Base-by-base conservation (phyloP, 1,140 invertebrate species). In the Drosophila tristis region DNA sequence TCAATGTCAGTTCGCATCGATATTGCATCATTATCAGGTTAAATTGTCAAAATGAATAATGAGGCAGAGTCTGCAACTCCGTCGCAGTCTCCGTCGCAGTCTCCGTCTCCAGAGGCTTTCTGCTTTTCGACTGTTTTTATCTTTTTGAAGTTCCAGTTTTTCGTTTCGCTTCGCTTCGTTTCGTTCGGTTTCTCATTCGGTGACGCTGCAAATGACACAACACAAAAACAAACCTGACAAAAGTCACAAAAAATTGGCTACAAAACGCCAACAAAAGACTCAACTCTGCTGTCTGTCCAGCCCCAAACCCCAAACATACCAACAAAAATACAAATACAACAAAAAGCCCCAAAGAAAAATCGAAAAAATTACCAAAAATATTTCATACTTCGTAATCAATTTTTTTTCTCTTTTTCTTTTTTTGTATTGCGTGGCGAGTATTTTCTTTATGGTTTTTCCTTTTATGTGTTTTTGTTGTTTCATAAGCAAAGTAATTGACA, bases 11-110 rank as follows among this genome's bases (percentile, higher is more conserved):
- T 87, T 81, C 77, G 66, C 63, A 78, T 65, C 74, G 85, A 76
- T 87, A 85, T 90, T 90, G 85, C 85, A 90, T 85, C 80, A 89
- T 90, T 89, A 89, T 90, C 85, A 85, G 35, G 80, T 74, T 78
- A 62, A 84, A 90, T 91, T 91, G 89, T 89, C 89, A 90, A 89
- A 90, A 89, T 91, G 82, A 90, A 90, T 91, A 90, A 90, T 90
- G 89, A 91, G 89, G 35, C 35, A 39, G 35, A 39, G 35, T 35
- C 26, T 29, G 23, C 2, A 20, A 20, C 53, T 45, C 23, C 11
- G 26, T 26, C 26, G 0, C 5, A 1, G 26, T 8, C 66, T 68
- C 16, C 63, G 66, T 16, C 20, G 5, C 48, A 13, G 31, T 43
- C 54, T 47, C 5, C 7, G 4, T 50, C 58, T 50, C 23, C 62